Percentiles rank a stretch among this genome's conserved stretches.
phyloP scores from a whole-genome alignment of 2,113 vertebrate species.

The Thermophis baileyi region DNA sequence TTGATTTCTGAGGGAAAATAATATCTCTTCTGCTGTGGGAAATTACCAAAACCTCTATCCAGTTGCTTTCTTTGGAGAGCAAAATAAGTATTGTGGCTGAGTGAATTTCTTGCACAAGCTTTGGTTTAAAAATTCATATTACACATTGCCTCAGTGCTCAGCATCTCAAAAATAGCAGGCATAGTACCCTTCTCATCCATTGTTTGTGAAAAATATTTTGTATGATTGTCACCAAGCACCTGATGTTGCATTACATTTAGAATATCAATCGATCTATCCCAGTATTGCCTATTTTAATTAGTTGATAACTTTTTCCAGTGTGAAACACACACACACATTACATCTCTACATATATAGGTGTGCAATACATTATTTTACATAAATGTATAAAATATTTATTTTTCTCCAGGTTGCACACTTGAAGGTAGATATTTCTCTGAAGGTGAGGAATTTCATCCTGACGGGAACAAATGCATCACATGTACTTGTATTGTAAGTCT shows the following conservation, averaged over 20 bases:
- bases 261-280: neutral
- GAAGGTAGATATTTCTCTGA: conserved; percentile 89
- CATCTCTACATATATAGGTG: neutral
- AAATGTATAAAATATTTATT: conserved; percentile 23
- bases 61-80: neutral
- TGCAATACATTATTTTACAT: neutral
- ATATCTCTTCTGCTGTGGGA: neutral
- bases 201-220: neutral
- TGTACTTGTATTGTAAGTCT: conserved; percentile 91
- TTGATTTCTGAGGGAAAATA: neutral
- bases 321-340: neutral
- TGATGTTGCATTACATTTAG: neutral
- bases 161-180: neutral
- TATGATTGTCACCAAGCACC: neutral
- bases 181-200: neutral
- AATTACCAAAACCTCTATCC: neutral
- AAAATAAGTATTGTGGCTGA: neutral
- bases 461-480: conserved; percentile 86
- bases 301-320: neutral
- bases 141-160: neutral
- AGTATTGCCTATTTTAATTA: neutral
- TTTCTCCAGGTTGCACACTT: conserved; percentile 85
- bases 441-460: conserved; percentile 89
- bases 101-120: neutral
- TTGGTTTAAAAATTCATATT: neutral